Conservation (phyloP, 2,113 vertebrate species). For the Cavia porcellus region DNA sequence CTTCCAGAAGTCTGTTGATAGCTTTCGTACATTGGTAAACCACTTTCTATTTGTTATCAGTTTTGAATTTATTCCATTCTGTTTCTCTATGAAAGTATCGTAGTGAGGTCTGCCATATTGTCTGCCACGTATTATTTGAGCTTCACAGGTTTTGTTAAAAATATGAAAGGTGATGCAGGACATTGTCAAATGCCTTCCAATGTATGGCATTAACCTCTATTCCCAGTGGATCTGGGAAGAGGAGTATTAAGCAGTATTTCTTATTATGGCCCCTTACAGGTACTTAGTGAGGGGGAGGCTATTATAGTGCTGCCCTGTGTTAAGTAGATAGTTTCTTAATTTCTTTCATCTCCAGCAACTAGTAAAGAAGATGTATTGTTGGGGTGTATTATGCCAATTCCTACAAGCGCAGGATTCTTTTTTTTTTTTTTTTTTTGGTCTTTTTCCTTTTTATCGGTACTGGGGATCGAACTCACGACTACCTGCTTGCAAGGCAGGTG, state of each 20-base stretch:
- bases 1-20: not conserved
- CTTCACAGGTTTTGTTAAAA: not conserved
- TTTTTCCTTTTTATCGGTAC: no score
- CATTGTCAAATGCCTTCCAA: not conserved
- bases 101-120: not conserved
- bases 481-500: no score
- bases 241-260: no score
- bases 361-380: not conserved
- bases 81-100: not conserved
- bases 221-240: not conserved
- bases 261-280: not conserved
- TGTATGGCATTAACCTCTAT: not conserved
- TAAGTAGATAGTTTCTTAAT: slow-evolving; percentile 56
- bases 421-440: no score
- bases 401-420: not conserved
- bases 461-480: no score
- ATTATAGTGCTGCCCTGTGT: not conserved
- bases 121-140: not conserved
- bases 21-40: not conserved
- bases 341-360: slow-evolving; percentile 71
- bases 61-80: not conserved
- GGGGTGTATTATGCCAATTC: not conserved
- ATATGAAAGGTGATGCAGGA: not conserved
- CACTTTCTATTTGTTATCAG: not conserved
- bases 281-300: not conserved